Evolutionary conservation across 2,888 invertebrate species (phyloP), one percentile per base, ranked within the genome.

Genomic region (Himalopsyche anomala): DNA sequence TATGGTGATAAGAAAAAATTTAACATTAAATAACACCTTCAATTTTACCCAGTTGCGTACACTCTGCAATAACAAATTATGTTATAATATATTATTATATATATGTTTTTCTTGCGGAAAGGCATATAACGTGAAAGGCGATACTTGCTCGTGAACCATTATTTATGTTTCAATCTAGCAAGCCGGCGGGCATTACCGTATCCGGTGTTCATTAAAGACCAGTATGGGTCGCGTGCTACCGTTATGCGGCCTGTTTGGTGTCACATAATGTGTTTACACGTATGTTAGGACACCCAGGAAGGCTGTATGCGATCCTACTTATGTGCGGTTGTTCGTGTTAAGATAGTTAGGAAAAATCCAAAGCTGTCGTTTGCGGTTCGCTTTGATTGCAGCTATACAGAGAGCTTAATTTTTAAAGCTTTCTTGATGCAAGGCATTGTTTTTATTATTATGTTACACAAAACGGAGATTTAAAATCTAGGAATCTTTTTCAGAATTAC

Each of bases 171-270:
- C 69, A 81, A 82, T 80, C 85, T 74, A 74, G 81, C 69, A 51
- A 42, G 36, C 42, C 42, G 74, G 28, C 55, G 42, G 84, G 51
- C 84, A 84, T 55, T 36, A 55, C 86, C 80, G 81, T 86, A 82
- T 74, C 56, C 84, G 81, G 81, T 82, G 86, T 84, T 86, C 86
- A 86, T 86, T 83, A 86, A 80, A 83, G 55, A 51, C 81, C 81
- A 55, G 81, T 84, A 81, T 69, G 40, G 81, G 82, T 69, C 55
- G 51, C 56, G 81, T 56, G 55, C 28, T 84, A 38, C 79, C 84
- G 84, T 84, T 74, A 74, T 74, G 84, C 38, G 84, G 54, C 79
- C 28, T 38, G 79, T 80, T 80, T 74, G 80, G 84, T 79, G 51
- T 80, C 45, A 36, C 79, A 40, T 55, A 55, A 79, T 80, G 54